Evolutionary conservation across 2,888 invertebrate genomes (phyloP), one percentile per base, ranked within the genome.

Genomic region (Lycophotia porphyrea): DNA sequence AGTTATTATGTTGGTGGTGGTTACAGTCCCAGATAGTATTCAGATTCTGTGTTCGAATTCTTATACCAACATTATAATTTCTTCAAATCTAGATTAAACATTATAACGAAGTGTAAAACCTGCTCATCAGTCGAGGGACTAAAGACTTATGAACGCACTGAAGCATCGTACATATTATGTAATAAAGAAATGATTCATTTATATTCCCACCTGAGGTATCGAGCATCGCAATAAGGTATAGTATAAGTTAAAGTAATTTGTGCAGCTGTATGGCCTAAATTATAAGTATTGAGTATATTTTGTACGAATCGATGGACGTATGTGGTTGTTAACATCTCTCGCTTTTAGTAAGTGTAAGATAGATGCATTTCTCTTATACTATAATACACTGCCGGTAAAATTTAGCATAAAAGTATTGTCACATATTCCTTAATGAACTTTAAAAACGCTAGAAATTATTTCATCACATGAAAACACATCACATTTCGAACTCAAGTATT

Each of bases 141-240:
- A 69, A 68, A 63, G 80, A 74, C 67, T 71, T 67, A 63, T 34
- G 61, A 68, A 71, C 39, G 49, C 55, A 80, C 58, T 68, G 21
- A 71, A 68, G 36, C 68, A 71, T 77, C 68, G 34, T 71, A 75
- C 68, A 65, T 71, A 68, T 60, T 68, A 47, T 69, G 27, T 71
- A 76, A 60, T 67, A 71, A 70, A 68, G 55, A 65, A 63, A 77
- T 73, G 24, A 76, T 78, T 84, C 71, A 78, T 74, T 80, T 42
- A 78, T 81, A 81, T 87, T 88, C 90, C 90, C 90, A 90, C 91
- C 91, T 90, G 61, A 87, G 76, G 71, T 88, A 82, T 70, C 55
- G 81, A 82, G 74, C 68, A 84, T 82, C 67, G 76, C 78, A 68
- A 80, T 75, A 85, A 82, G 81, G 70, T 78, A 79, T 84, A 61